Conservation (phyloP, 2,797 vertebrate species). For the Sebastes goodei region DNA sequence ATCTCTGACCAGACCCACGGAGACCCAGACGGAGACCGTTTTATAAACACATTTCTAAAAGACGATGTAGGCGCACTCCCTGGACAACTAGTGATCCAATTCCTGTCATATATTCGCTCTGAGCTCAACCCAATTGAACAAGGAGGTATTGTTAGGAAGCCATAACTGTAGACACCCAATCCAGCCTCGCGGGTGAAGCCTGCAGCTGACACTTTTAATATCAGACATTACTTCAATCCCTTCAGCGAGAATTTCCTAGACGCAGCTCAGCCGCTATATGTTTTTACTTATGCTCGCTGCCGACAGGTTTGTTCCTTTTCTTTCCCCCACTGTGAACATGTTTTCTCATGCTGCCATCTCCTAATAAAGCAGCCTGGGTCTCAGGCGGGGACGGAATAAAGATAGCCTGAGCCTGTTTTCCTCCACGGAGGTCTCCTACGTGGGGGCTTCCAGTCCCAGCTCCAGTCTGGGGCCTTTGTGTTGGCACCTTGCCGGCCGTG, state of each 20-base stretch:
- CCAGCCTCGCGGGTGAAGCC: slow-evolving; percentile 54
- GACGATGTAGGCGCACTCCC: slow-evolving; percentile 42
- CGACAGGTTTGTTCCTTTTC: slow-evolving; percentile 71
- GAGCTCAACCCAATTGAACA: slow-evolving; percentile 67
- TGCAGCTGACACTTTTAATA: slow-evolving; percentile 77
- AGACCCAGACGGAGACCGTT: slow-evolving; percentile 46
- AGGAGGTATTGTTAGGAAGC: slow-evolving; percentile 72
- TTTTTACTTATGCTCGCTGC: slow-evolving; percentile 68
- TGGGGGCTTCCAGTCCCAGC: slow-evolving; percentile 65
- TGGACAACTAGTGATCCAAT: slow-evolving; percentile 65
- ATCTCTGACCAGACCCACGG: slow-evolving; percentile 38
- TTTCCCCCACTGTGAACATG: slow-evolving; percentile 66
- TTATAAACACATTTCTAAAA: slow-evolving; percentile 63
- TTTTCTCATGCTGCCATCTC: slow-evolving; percentile 70
- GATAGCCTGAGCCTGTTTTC: slow-evolving; percentile 59
- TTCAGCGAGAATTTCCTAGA: slow-evolving; percentile 61
- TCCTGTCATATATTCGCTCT: slow-evolving; percentile 72
- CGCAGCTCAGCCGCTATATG: slow-evolving; percentile 44
- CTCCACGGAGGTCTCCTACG: slow-evolving; percentile 68
- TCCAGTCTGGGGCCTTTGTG: slow-evolving; percentile 69
- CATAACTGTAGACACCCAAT: slow-evolving; percentile 66
- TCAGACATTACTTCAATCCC: slow-evolving; percentile 69
- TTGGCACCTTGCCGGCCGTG: slow-evolving; percentile 69
- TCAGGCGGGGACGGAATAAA: slow-evolving; percentile 47
- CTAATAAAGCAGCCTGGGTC: slow-evolving; percentile 51